Evolutionary conservation across 2,113 vertebrate genomes (phyloP).

Genomic region (Poecile atricapillus): DNA sequence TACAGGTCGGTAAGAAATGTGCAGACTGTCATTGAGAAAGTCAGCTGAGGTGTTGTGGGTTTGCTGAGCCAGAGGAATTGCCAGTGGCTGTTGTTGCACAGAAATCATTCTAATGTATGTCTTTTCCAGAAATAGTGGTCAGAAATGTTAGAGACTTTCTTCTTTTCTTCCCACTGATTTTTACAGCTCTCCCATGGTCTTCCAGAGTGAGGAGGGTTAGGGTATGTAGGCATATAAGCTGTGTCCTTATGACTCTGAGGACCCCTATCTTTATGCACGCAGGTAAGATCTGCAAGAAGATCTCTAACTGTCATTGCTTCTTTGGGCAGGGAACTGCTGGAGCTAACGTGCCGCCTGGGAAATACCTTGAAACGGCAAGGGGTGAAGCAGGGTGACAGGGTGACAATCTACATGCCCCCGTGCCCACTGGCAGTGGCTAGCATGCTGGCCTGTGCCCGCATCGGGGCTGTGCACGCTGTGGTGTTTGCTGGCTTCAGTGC

Average conservation of each 20-base stretch:
- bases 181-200: neutral
- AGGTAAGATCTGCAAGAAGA: neutral
- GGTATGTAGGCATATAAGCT: neutral
- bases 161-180: neutral
- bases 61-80: neutral
- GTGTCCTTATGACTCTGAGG: neutral
- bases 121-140: neutral
- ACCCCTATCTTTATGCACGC: rapidly evolving
- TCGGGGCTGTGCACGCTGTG: conserved; percentile 74
- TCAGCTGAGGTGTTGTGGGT: neutral
- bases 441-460: conserved; percentile 80
- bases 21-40: neutral
- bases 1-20: neutral
- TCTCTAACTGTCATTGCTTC: neutral
- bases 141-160: neutral
- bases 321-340: conserved; percentile 74
- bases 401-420: conserved; percentile 81
- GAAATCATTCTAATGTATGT: neutral
- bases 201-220: neutral
- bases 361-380: conserved; percentile 75
- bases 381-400: conserved; percentile 75
- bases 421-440: conserved; percentile 78
- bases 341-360: conserved; percentile 76
- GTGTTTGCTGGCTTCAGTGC: conserved; percentile 83
- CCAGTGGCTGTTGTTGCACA: neutral